Conservation (phyloP, 1,140 invertebrate species). For the Drosophila setifemur region DNA sequence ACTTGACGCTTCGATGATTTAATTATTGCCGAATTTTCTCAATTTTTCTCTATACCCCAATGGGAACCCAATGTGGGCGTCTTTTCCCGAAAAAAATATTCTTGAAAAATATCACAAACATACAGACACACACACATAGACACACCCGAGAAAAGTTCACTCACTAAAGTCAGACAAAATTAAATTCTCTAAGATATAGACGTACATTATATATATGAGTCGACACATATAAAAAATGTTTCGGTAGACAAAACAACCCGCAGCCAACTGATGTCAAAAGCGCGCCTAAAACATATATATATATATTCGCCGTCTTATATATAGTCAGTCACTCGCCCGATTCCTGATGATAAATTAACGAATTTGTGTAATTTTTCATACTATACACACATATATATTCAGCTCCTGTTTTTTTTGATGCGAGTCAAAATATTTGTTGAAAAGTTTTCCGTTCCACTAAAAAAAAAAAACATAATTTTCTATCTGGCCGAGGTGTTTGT, state of each 20-base stretch:
- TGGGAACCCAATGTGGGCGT: slow-evolving; percentile 52
- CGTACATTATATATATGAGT: slow-evolving; percentile 14
- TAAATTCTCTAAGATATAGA: slow-evolving; percentile 29
- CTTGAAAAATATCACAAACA: slow-evolving; percentile 27
- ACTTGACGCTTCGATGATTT: slow-evolving; percentile 70
- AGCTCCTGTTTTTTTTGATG: slow-evolving; percentile 9
- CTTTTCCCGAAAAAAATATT: slow-evolving; percentile 26
- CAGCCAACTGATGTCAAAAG: slow-evolving; percentile 63
- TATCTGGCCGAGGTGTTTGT: slow-evolving; percentile 6
- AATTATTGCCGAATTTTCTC: slow-evolving; percentile 60
- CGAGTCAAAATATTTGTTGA: slow-evolving; percentile 16
- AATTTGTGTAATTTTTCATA: slow-evolving; percentile 65
- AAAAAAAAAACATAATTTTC: slow-evolving; percentile 6
- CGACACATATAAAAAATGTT: slow-evolving; percentile 23
- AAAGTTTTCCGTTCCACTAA: slow-evolving; percentile 8
- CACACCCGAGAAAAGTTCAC: neutral
- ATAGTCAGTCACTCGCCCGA: slow-evolving; percentile 38
- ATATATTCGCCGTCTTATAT: slow-evolving; percentile 19
- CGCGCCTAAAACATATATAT: slow-evolving; percentile 58
- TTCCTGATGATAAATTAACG: slow-evolving; percentile 59
- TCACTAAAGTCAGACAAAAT: slow-evolving; percentile 30
- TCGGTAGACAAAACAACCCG: slow-evolving; percentile 57
- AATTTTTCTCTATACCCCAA: slow-evolving; percentile 37
- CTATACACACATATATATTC: too few relatives aligned
- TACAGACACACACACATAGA: too few relatives aligned